phyloP scores from a whole-genome alignment of 2,888 invertebrate species.

The Tortrix viridana region DNA sequence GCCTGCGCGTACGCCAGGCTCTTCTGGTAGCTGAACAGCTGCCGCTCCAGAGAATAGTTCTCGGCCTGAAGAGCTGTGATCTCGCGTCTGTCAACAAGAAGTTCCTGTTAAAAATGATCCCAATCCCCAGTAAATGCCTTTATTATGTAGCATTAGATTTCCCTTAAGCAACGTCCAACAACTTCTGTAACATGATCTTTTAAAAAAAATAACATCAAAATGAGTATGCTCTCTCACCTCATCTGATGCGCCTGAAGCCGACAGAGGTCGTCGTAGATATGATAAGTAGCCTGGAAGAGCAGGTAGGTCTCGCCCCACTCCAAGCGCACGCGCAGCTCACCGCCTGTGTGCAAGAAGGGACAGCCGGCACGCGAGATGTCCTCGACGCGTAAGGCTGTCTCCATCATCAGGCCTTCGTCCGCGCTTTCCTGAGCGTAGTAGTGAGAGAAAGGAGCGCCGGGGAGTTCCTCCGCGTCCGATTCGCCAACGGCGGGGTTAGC shows the following conservation, averaged over 20 bases:
- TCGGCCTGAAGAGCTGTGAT: slow-evolving; percentile 92
- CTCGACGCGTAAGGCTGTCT: slow-evolving; percentile 89
- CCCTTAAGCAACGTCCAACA: too few species aligned
- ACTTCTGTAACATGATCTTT: too few species aligned
- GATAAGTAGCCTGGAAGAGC: slow-evolving; percentile 91
- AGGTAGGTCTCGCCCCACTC: slow-evolving; percentile 93
- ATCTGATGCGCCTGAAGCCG: slow-evolving; percentile 92
- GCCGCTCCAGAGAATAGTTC: slow-evolving; percentile 92
- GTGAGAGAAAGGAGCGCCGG: slow-evolving; percentile 90
- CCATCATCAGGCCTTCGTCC: slow-evolving; percentile 92
- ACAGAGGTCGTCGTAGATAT: slow-evolving; percentile 92
- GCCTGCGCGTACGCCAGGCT: slow-evolving; percentile 90
- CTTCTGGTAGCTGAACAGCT: slow-evolving; percentile 92
- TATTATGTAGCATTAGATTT: too few species aligned
- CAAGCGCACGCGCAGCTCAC: slow-evolving; percentile 89
- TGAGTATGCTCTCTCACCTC: slow-evolving; percentile 80
- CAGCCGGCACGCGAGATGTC: slow-evolving; percentile 88
- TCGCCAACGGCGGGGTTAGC: slow-evolving; percentile 81
- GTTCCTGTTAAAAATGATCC: background rate
- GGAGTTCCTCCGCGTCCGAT: slow-evolving; percentile 86
- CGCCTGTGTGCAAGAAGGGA: slow-evolving; percentile 88
- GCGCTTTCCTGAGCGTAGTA: slow-evolving; percentile 92
- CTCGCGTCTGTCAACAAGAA: slow-evolving; percentile 86
- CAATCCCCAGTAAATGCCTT: too few species aligned
- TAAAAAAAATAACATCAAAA: too few species aligned